Evolutionary conservation across 2,113 vertebrate species (phyloP).

Genomic region (Promerops cafer): DNA sequence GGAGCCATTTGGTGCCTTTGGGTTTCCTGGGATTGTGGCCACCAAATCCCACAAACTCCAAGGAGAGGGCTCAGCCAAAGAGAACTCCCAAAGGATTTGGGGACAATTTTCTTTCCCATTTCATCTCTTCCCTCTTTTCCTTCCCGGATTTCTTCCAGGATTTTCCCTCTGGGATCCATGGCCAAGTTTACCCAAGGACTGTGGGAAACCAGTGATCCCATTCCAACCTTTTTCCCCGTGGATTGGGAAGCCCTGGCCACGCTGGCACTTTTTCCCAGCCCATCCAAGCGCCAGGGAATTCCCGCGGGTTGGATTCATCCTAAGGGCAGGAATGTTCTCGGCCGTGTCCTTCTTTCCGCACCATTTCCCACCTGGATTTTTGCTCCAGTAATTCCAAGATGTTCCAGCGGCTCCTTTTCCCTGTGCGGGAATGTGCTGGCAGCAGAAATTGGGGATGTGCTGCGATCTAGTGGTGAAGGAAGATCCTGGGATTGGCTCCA

Average conservation of each 20-base stretch:
- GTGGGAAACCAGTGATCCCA: accelerated
- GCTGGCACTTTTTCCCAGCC: not conserved
- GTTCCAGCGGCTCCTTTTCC: not conserved
- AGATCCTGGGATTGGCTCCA: not conserved
- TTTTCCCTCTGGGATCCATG: not conserved
- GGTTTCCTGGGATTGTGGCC: not conserved
- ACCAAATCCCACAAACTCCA: not conserved
- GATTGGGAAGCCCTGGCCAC: not conserved
- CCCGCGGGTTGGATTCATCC: not conserved
- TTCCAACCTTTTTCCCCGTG: accelerated
- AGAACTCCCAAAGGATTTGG: not conserved
- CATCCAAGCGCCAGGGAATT: not conserved
- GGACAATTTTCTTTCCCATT: not conserved
- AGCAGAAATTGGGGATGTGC: not conserved
- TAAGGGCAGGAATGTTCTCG: not conserved
- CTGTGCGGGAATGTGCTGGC: accelerated
- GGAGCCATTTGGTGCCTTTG: not conserved
- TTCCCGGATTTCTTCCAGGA: not conserved
- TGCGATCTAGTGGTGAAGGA: constrained; percentile 57
- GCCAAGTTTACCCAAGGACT: not conserved
- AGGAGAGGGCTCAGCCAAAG: not conserved
- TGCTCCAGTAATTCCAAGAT: not conserved
- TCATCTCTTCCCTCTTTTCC: not conserved
- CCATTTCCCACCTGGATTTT: not conserved
- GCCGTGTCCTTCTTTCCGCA: not conserved